Percentiles rank a stretch among this genome's conserved stretches.
Conservation (phyloP, 2,113 vertebrate genomes). For the Larimichthys crocea region DNA sequence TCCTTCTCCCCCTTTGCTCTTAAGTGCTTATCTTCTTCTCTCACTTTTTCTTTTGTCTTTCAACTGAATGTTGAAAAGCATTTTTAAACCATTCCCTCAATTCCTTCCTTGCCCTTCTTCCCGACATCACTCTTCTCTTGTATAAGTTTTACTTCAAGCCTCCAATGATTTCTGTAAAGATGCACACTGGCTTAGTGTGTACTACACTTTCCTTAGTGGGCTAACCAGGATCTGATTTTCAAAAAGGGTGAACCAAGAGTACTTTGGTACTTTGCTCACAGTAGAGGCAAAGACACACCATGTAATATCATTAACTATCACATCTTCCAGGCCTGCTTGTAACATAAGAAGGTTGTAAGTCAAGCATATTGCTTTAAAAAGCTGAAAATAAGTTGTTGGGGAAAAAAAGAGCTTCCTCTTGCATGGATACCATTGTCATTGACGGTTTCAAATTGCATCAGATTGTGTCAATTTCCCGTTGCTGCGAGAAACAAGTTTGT, state of each 20-base stretch:
- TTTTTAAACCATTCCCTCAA: background rate
- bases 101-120: background rate
- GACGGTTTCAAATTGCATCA: slow-evolving; percentile 26
- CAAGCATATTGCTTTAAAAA: background rate
- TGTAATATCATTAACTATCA: background rate
- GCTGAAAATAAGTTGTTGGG: background rate
- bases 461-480: slow-evolving; percentile 1
- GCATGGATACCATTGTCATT: background rate
- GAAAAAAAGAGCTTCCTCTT: background rate
- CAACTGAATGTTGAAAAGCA: background rate
- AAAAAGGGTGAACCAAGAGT: background rate
- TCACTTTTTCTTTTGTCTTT: background rate
- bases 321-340: no score
- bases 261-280: no score
- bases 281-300: background rate
- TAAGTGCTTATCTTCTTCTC: background rate
- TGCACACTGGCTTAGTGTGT: background rate
- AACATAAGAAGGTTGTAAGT: background rate
- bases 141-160: slow-evolving; percentile 8
- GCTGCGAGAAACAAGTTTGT: background rate
- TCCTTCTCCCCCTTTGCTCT: background rate
- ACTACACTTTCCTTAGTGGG: slow-evolving; percentile 1
- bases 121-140: background rate
- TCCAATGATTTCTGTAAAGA: background rate
- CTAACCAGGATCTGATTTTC: slow-evolving; percentile 6